Evolutionary conservation across 2,797 vertebrate genomes (phyloP).

Genomic region (Muraenolepis orangiensis): DNA sequence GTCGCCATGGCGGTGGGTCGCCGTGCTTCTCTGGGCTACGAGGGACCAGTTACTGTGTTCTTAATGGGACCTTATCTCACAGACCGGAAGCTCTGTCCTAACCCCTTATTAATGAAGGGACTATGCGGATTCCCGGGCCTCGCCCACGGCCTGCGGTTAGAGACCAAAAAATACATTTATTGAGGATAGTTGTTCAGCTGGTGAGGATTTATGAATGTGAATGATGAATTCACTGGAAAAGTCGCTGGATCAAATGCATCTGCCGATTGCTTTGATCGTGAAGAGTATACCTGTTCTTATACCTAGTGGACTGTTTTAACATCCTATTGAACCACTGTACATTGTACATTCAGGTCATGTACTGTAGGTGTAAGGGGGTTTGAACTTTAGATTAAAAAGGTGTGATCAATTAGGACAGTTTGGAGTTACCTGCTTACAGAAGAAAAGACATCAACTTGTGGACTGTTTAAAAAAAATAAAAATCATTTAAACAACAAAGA

Average conservation of each 20-base stretch:
- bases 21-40: conserved; percentile 53
- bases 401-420: background rate
- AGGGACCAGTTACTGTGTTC: conserved; percentile 68
- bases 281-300: too few species aligned
- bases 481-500: conserved; percentile 36
- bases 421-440: background rate
- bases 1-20: conserved; percentile 35
- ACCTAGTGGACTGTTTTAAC: too few species aligned
- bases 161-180: background rate
- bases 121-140: conserved; percentile 49
- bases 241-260: too few species aligned
- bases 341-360: too few species aligned
- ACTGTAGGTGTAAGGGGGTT: too few species aligned
- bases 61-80: conserved; percentile 70
- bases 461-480: conserved; percentile 32
- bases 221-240: too few species aligned
- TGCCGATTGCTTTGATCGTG: too few species aligned
- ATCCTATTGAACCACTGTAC: too few species aligned
- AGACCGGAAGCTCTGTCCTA: conserved; percentile 63
- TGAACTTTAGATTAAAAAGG: background rate
- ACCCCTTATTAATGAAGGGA: conserved; percentile 72
- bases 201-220: too few species aligned
- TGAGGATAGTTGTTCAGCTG: too few species aligned
- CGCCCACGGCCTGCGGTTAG: conserved; percentile 3
- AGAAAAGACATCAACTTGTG: conserved; percentile 36